phyloP scores from a whole-genome alignment of 2,113 vertebrate genomes.

The Columba janthina region DNA sequence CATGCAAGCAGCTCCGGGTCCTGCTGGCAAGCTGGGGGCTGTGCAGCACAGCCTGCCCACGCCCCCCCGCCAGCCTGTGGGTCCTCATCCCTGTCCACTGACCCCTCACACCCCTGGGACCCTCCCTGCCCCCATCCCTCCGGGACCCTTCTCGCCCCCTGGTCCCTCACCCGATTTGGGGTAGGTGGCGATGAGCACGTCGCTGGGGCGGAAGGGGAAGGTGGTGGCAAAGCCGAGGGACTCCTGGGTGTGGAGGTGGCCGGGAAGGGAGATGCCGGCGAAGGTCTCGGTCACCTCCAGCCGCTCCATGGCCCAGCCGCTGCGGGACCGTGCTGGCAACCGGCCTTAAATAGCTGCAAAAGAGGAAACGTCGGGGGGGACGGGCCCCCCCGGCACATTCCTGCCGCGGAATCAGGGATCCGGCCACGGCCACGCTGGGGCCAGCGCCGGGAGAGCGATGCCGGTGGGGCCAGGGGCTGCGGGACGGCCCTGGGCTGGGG shows the following conservation, averaged over 20 bases:
- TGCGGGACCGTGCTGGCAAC: rapidly evolving
- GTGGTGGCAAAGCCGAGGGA: slow-evolving; percentile 72
- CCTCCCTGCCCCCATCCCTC: not conserved
- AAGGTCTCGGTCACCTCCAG: slow-evolving; percentile 78
- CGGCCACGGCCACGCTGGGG: not conserved
- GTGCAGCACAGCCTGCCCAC: not conserved
- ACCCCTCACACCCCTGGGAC: not conserved
- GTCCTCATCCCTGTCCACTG: not conserved
- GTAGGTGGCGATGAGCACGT: slow-evolving; percentile 82
- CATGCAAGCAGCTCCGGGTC: not conserved
- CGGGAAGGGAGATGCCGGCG: slow-evolving; percentile 75
- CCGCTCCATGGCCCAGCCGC: slow-evolving; percentile 70
- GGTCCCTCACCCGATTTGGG: slow-evolving; percentile 84
- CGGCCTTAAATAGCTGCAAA: slow-evolving; percentile 11
- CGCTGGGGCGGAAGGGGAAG: slow-evolving; percentile 78
- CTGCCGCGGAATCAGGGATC: not conserved
- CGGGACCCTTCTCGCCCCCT: not conserved
- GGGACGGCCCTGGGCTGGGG: not conserved
- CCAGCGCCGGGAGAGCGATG: not conserved
- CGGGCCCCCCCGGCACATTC: slow-evolving; percentile 25
- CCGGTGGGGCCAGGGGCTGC: not conserved
- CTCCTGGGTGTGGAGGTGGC: slow-evolving; percentile 82
- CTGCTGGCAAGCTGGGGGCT: rapidly evolving
- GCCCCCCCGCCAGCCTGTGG: too few species aligned
- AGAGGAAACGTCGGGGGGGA: slow-evolving; percentile 28